Conservation (phyloP, 1,140 invertebrate genomes). For the Drosophila lacteicornis region DNA sequence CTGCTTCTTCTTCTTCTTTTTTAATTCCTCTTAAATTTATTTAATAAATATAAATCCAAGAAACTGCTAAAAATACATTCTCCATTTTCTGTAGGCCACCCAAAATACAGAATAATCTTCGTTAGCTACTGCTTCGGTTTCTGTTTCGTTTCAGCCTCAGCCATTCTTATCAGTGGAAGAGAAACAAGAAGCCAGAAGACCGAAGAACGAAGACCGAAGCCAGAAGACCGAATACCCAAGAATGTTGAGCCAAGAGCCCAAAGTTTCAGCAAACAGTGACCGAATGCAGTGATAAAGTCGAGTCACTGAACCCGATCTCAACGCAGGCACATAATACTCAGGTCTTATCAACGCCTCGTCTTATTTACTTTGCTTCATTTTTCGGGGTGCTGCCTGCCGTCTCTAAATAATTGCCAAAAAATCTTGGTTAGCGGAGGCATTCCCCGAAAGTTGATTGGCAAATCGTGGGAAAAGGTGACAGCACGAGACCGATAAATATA, state of each 20-base stretch:
- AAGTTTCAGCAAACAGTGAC: slow-evolving; percentile 35
- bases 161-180: slow-evolving; percentile 19
- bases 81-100: not conserved
- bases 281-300: slow-evolving; percentile 43
- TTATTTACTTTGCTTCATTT: slow-evolving; percentile 25
- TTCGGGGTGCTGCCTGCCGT: slow-evolving; percentile 15
- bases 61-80: not conserved
- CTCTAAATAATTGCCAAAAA: slow-evolving; percentile 41
- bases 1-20: too few species aligned
- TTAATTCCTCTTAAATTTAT: too few species aligned
- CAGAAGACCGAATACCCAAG: slow-evolving; percentile 11
- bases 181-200: slow-evolving; percentile 23
- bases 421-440: slow-evolving; percentile 3
- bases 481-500: slow-evolving; percentile 4
- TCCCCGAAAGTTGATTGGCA: slow-evolving; percentile 23
- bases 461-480: slow-evolving; percentile 52
- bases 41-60: not conserved
- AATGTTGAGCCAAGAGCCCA: slow-evolving; percentile 34
- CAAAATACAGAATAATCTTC: slow-evolving; percentile 22
- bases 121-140: not conserved
- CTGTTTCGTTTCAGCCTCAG: slow-evolving; percentile 7
- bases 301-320: slow-evolving; percentile 49
- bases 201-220: slow-evolving; percentile 7
- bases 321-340: slow-evolving; percentile 28
- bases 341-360: slow-evolving; percentile 35